Evolutionary conservation across 1,140 invertebrate genomes (phyloP).

Genomic region (Lepidurus apus): DNA sequence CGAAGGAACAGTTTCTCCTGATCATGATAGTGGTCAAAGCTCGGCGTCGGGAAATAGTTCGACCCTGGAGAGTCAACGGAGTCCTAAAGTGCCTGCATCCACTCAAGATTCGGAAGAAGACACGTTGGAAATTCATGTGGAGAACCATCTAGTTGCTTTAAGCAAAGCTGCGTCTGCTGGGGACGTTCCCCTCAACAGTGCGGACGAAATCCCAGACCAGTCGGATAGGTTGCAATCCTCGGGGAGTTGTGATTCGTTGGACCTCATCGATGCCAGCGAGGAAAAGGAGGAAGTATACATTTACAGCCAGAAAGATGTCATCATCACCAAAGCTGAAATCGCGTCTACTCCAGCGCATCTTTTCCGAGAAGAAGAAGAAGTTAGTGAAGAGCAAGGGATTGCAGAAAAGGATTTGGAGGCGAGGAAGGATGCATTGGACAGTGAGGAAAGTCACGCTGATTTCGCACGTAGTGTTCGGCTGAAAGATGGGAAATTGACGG

Average conservation of each 20-base stretch:
- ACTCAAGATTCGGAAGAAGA: not conserved
- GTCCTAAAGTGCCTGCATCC: not conserved
- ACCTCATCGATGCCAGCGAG: not conserved
- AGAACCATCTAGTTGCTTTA: not conserved
- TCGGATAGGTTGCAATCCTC: conserved; percentile 32
- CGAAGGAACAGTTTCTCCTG: conserved; percentile 38
- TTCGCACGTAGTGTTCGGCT: not conserved
- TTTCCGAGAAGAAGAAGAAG: not conserved
- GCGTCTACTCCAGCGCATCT: not conserved
- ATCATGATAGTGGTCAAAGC: conserved; percentile 40
- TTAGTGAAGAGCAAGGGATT: not conserved
- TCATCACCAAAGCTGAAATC: conserved; percentile 16
- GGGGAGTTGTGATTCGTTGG: conserved; percentile 18
- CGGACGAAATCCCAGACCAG: not conserved
- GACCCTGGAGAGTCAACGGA: conserved; percentile 38
- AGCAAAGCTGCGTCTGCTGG: not conserved
- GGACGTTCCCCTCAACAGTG: not conserved
- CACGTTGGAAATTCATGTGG: not conserved
- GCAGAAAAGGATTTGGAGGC: not conserved
- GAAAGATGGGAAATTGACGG: conserved; percentile 1
- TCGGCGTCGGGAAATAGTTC: conserved; percentile 39
- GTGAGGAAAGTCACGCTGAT: not conserved
- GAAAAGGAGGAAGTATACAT: conserved; percentile 4
- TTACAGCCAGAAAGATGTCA: conserved; percentile 19
- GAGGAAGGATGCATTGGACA: not conserved